These are phyloP conservation scores for Aleiodes sp. DNA, from an alignment of 1,140 invertebrate genomes.

Conservation along the genomic window DNA sequence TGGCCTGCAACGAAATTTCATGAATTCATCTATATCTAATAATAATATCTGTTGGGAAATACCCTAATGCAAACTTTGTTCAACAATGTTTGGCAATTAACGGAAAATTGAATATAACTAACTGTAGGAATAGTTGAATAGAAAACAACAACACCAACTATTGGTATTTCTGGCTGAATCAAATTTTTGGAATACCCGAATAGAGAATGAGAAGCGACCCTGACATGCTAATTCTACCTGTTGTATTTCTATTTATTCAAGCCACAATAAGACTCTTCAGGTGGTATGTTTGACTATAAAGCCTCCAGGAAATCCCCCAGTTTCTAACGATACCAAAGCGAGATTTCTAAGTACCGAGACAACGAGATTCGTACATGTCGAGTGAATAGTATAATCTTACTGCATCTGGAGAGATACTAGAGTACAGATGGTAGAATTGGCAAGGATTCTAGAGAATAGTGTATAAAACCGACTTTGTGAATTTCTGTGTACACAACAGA, in stretches of 20 bases:
- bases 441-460: background rate
- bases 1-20: background rate
- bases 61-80: background rate
- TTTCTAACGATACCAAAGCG: background rate
- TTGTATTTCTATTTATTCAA: background rate
- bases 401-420: background rate
- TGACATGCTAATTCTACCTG: background rate
- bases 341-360: background rate
- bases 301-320: background rate
- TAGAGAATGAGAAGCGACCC: background rate
- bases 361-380: background rate
- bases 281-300: background rate
- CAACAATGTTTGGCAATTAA: background rate
- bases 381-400: background rate
- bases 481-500: background rate
- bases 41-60: conserved; percentile 1
- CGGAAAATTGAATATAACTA: background rate
- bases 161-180: no score
- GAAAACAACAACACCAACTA: no score
- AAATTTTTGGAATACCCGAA: no score
- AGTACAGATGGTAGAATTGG: background rate
- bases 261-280: background rate
- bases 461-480: background rate
- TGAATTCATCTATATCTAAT: background rate
- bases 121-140: background rate